phyloP scores from a whole-genome alignment of 2,113 vertebrate genomes.

The Fregetta grallaria region DNA sequence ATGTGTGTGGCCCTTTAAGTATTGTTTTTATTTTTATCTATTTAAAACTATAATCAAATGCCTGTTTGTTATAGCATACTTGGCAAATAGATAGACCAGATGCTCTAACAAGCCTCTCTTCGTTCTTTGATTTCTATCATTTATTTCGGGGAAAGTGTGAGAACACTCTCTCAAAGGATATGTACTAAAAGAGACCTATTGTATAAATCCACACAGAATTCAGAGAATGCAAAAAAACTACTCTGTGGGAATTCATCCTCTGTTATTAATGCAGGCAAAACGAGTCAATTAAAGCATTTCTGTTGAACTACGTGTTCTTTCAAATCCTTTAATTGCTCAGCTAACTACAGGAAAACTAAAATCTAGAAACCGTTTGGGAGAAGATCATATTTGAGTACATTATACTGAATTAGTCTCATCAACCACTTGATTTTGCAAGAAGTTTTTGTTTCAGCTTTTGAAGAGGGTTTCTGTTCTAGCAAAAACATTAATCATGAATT shows the following conservation, averaged over 20 bases:
- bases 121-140: not conserved
- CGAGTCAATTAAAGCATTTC: constrained; percentile 36
- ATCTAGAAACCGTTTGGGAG: not conserved
- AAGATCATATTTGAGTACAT: not conserved
- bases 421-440: not conserved
- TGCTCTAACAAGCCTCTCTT: not conserved
- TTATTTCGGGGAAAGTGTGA: constrained; percentile 12
- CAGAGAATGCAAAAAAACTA: constrained; percentile 20
- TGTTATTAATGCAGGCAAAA: constrained; percentile 37
- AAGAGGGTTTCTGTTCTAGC: not conserved
- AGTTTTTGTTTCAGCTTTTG: constrained; percentile 3
- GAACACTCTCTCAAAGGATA: not conserved
- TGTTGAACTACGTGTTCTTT: constrained; percentile 29
- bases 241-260: constrained; percentile 10
- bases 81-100: not conserved
- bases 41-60: constrained; percentile 10
- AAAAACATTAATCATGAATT: not conserved
- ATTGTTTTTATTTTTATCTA: not conserved
- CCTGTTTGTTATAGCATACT: not conserved
- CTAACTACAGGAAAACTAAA: not conserved
- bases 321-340: constrained; percentile 11
- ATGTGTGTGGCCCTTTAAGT: not conserved
- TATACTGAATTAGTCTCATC: not conserved
- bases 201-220: constrained; percentile 39
- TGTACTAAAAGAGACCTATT: constrained; percentile 29